These are phyloP conservation scores for Meta bourneti DNA, from an alignment of 2,888 invertebrate species.

Conservation along the genomic window DNA sequence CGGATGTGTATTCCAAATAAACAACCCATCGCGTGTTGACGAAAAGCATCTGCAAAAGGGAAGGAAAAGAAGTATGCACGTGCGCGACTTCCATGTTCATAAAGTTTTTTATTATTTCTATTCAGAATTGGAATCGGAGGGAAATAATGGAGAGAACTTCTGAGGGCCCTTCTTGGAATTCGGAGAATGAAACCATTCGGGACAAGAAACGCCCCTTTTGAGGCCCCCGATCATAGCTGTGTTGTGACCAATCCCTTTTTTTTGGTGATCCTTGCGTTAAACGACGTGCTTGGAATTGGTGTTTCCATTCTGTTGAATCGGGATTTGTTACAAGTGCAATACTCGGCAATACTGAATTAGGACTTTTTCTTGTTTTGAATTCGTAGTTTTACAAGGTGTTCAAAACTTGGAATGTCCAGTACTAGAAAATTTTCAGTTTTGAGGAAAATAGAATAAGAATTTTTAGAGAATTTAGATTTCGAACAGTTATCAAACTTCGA, in stretches of 20 bases:
- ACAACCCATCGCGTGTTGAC: slow-evolving; percentile 52
- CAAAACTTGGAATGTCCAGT: too few relatives aligned
- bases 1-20: slow-evolving; percentile 57
- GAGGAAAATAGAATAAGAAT: too few relatives aligned
- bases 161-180: not conserved
- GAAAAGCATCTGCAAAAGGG: slow-evolving; percentile 59
- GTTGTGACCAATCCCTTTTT: not conserved
- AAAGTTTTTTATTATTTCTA: not conserved
- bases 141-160: not conserved
- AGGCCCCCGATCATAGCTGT: not conserved
- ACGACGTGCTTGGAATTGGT: not conserved
- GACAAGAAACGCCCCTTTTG: not conserved
- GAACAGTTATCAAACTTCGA: too few relatives aligned
- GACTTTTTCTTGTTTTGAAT: not conserved
- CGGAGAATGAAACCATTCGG: not conserved
- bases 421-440: too few relatives aligned
- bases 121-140: not conserved
- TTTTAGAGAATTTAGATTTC: too few relatives aligned
- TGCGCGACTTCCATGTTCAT: not conserved
- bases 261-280: not conserved
- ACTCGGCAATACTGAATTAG: not conserved
- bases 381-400: not conserved
- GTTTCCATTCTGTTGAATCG: not conserved
- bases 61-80: slow-evolving; percentile 36
- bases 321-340: too few relatives aligned